Evolutionary conservation across 2,797 vertebrate species (phyloP), one percentile per base, ranked within the genome.

Genomic region (Chromobotia macracanthus): DNA sequence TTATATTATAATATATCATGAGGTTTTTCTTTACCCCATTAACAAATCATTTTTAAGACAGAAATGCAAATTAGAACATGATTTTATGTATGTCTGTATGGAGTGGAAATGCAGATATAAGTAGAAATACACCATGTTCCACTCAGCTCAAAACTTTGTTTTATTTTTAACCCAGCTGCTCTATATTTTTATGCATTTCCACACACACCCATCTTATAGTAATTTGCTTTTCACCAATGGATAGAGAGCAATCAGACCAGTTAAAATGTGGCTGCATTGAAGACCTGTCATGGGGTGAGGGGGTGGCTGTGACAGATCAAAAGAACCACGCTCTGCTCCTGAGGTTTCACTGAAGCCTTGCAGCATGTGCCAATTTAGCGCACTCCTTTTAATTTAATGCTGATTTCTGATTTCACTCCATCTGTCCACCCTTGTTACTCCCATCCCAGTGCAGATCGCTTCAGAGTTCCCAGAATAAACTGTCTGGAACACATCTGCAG

Each of bases 381-480:
- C 80, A 60, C 65, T 71, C 84, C 69, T 76, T 87, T 83, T 80
- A 72, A 83, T 83, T 86, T 82, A 50, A 55, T 35, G 18, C 41
- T 61, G 60, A 77, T 82, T 51, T 80, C 44, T 55, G 65, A 77
- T 77, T 80, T 48, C 85, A 86, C 85, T 85, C 21, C 16, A 58
- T 78, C 83, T 65, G 77, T 75, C 77, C 60, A 75, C 70, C 76
- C 81, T 58, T 51, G 58, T 63, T 69, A 88, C 69, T 74, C 82
- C 69, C 83, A 71, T 83, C 86, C 83, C 77, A 88, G 84, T 80
- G 83, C 86, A 83, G 2, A 11, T 87, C 85, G 85, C 82, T 89
- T 89, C 66, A 73, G 84, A 86, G 86, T 89, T 90, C 90, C 90
- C 83, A 90, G 90, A 92, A 92, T 89, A 89, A 90, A 89, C 86